phyloP scores from a whole-genome alignment of 2,888 invertebrate species.

The Acleris cristana region DNA sequence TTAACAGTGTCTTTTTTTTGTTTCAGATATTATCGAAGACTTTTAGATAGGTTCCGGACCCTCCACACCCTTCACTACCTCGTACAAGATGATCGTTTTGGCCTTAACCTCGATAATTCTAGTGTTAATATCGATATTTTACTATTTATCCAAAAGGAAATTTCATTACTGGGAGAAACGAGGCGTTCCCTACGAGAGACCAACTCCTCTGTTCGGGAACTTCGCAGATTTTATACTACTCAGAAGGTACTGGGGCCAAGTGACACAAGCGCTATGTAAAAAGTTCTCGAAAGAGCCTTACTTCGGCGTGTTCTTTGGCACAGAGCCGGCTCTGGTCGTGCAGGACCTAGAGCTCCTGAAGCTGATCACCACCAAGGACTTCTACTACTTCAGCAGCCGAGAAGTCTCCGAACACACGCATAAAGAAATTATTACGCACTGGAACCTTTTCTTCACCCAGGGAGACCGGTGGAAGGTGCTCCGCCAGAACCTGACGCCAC shows the following conservation, averaged over 20 bases:
- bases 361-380: slow-evolving; percentile 43
- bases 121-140: slow-evolving; percentile 11
- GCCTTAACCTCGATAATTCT: slow-evolving; percentile 1
- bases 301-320: slow-evolving; percentile 44
- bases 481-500: slow-evolving; percentile 44
- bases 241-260: slow-evolving; percentile 36
- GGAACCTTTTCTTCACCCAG: slow-evolving; percentile 36
- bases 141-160: slow-evolving; percentile 34
- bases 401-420: slow-evolving; percentile 40
- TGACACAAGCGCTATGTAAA: slow-evolving; percentile 39
- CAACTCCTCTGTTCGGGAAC: slow-evolving; percentile 41
- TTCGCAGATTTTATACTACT: slow-evolving; percentile 38
- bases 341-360: slow-evolving; percentile 44
- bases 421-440: slow-evolving; percentile 29
- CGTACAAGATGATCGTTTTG: slow-evolving; percentile 16
- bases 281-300: slow-evolving; percentile 42
- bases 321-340: slow-evolving; percentile 44
- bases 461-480: slow-evolving; percentile 44
- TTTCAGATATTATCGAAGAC: not conserved
- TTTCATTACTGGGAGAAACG: slow-evolving; percentile 42
- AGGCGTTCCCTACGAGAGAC: slow-evolving; percentile 41
- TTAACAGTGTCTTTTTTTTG: not conserved
- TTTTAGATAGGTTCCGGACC: too few relatives aligned
- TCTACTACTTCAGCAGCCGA: slow-evolving; percentile 44
- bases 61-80: not conserved